These are phyloP conservation scores for Climacteris rufus DNA, from an alignment of 2,113 vertebrate species.

Conservation along the genomic window DNA sequence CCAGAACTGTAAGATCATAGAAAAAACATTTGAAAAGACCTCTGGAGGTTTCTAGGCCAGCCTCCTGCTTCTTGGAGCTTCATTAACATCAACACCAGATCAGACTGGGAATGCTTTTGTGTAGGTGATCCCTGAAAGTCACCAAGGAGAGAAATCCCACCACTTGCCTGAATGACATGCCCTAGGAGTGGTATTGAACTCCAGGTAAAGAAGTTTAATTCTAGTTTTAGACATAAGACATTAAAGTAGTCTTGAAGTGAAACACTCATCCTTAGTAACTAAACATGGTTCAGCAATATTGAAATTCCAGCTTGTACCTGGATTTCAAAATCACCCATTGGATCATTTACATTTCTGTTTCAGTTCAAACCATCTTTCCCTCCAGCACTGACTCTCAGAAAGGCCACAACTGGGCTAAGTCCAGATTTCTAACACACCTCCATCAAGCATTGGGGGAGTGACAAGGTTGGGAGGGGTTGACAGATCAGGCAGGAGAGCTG, in stretches of 20 bases:
- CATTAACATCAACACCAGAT: not conserved
- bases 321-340: not conserved
- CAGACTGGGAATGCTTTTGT: not conserved
- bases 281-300: not conserved
- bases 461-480: not conserved
- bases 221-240: not conserved
- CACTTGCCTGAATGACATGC: not conserved
- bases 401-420: not conserved
- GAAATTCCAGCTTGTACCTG: not conserved
- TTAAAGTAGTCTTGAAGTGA: not conserved
- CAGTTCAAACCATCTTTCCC: not conserved
- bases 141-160: not conserved
- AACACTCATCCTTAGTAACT: not conserved
- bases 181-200: not conserved
- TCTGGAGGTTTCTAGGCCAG: slow-evolving; percentile 34
- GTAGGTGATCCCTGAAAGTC: not conserved
- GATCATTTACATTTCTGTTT: not conserved
- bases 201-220: not conserved
- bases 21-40: not conserved
- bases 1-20: slow-evolving; percentile 43
- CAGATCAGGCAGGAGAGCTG: not conserved
- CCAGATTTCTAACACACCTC: not conserved
- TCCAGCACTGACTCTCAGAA: not conserved
- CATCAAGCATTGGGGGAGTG: not conserved
- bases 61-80: not conserved